A percentile compares a stretch with the other conserved stretches of the same genome.
phyloP scores from a whole-genome alignment of 2,888 invertebrate genomes.

The Hyppa rectilinea region DNA sequence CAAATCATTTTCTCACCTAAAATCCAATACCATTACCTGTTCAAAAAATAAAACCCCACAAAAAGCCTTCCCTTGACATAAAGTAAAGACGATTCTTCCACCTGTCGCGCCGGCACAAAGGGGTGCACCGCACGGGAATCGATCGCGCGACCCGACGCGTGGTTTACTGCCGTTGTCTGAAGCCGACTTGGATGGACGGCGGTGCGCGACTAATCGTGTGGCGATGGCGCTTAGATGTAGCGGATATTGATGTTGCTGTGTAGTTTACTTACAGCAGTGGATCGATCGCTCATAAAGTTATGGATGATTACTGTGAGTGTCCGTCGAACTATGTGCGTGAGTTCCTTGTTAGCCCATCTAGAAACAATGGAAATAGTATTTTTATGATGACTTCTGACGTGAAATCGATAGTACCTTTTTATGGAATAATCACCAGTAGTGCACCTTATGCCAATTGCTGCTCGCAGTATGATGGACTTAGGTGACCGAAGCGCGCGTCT shows the following conservation, averaged over 20 bases:
- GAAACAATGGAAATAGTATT: not conserved
- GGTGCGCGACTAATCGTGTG: constrained; percentile 37
- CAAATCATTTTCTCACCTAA: constrained; percentile 46
- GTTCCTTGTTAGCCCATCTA: not conserved
- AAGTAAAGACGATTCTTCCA: constrained; percentile 68
- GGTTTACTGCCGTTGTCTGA: constrained; percentile 55
- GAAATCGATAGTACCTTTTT: not conserved
- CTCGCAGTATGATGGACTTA: not conserved
- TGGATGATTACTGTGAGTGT: not conserved
- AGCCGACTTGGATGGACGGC: constrained; percentile 44
- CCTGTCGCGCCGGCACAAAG: constrained; percentile 70
- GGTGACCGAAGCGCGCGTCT: not conserved
- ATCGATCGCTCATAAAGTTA: not conserved
- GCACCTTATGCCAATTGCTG: not conserved
- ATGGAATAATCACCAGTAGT: not conserved
- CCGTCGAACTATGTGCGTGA: too few species aligned
- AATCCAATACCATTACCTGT: constrained; percentile 55
- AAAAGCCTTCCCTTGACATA: constrained; percentile 52
- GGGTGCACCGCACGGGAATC: constrained; percentile 68
- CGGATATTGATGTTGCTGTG: not conserved
- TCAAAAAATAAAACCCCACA: constrained; percentile 35
- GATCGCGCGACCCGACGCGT: constrained; percentile 67
- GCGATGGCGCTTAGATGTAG: constrained; percentile 37
- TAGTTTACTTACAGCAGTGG: not conserved
- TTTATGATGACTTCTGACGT: not conserved